Conservation (phyloP, 2,797 vertebrate species). For the Sarcophilus harrisii region DNA sequence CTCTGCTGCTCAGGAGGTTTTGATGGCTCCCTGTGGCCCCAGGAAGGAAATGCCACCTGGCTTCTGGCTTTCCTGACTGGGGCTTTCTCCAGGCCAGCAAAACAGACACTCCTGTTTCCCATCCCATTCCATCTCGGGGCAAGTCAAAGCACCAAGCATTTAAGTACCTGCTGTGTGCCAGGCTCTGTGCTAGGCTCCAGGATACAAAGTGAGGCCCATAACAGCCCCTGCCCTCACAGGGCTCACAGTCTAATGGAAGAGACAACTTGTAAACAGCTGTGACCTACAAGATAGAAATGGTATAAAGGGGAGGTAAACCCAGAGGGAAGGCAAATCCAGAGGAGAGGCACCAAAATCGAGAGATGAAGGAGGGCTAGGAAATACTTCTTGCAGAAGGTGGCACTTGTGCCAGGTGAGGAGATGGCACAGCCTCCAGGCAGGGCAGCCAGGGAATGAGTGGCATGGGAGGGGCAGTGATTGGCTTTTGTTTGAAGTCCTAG, state of each 20-base stretch:
- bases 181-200: neutral
- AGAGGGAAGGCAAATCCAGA: neutral
- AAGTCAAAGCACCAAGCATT: neutral
- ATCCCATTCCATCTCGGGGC: neutral
- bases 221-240: neutral
- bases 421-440: neutral
- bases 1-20: neutral
- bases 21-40: too few relatives aligned
- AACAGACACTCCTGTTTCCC: neutral
- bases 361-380: neutral
- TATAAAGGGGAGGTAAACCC: neutral
- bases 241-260: neutral
- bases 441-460: neutral
- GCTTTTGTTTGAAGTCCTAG: neutral
- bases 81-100: neutral
- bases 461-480: neutral
- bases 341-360: neutral
- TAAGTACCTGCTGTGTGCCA: neutral
- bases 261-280: neutral
- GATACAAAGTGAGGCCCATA: neutral
- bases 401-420: neutral
- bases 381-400: neutral
- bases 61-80: neutral
- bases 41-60: neutral
- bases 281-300: neutral